These are phyloP conservation scores for Nematolebias whitei DNA, from an alignment of 2,113 vertebrate genomes.

Conservation along the genomic window DNA sequence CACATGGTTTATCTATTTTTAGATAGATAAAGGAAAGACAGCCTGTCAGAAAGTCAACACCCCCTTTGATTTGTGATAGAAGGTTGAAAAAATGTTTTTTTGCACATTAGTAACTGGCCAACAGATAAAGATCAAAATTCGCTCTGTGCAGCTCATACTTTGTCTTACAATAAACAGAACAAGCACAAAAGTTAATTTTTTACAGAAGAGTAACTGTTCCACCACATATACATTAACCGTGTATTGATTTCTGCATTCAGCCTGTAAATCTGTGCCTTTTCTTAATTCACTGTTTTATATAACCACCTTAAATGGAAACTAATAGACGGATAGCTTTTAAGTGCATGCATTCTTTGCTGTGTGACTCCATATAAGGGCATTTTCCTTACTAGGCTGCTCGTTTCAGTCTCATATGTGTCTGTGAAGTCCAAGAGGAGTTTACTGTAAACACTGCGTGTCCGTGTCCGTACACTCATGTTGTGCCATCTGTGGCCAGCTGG, in stretches of 20 bases:
- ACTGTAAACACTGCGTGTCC: slow-evolving; percentile 58
- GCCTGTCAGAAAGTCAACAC: slow-evolving; percentile 11
- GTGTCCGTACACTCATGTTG: slow-evolving; percentile 42
- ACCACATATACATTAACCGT: not conserved
- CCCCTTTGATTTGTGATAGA: slow-evolving; percentile 22
- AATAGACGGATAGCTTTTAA: slow-evolving; percentile 32
- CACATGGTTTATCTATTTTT: slow-evolving; percentile 20
- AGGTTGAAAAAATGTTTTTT: slow-evolving; percentile 5
- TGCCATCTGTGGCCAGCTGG: slow-evolving; percentile 60
- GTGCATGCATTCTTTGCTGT: not conserved
- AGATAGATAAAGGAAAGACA: not conserved
- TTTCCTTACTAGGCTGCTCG: slow-evolving; percentile 18
- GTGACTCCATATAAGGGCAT: slow-evolving; percentile 41
- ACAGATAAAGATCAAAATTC: not conserved
- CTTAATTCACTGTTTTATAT: slow-evolving; percentile 23
- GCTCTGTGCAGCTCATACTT: not conserved
- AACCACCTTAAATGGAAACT: slow-evolving; percentile 40
- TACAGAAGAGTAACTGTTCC: not conserved
- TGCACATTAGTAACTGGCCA: not conserved
- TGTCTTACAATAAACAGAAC: too few species aligned
- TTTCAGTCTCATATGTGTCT: not conserved
- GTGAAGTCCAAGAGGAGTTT: slow-evolving; percentile 41
- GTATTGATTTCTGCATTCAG: slow-evolving; percentile 24
- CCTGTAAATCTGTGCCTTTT: slow-evolving; percentile 29
- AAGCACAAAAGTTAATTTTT: not conserved